phyloP scores from a whole-genome alignment of 2,113 vertebrate species.

The Patagioenas fasciata region DNA sequence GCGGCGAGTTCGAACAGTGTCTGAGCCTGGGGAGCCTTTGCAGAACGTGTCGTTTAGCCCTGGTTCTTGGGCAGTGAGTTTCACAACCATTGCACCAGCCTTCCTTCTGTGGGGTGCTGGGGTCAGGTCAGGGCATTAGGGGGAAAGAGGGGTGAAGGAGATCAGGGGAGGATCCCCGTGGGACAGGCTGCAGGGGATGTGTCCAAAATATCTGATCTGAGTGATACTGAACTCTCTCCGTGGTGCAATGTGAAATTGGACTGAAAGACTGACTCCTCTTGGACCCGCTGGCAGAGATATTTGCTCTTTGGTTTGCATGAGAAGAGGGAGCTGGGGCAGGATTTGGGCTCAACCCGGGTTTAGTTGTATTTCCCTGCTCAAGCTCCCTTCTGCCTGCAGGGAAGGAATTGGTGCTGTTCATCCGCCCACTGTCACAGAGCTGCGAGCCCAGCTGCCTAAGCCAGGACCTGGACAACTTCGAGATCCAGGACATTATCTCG shows the following conservation, averaged over 20 bases:
- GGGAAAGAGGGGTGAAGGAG: not conserved
- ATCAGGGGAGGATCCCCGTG: no score
- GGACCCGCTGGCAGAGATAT: not conserved
- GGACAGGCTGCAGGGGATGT: not conserved
- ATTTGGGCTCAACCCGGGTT: accelerated
- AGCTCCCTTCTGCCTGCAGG: conserved; percentile 68
- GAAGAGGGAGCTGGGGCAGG: accelerated
- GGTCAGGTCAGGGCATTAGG: accelerated
- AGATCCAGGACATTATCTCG: conserved; percentile 74
- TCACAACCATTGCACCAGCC: not conserved
- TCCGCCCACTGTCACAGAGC: conserved; percentile 72
- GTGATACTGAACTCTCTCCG: not conserved
- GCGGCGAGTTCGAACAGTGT: accelerated
- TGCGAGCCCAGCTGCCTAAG: conserved; percentile 68
- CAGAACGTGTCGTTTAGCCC: not conserved
- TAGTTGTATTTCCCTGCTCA: accelerated
- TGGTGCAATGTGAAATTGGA: not conserved
- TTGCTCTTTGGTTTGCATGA: accelerated
- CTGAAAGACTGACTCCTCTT: not conserved
- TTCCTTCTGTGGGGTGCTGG: not conserved
- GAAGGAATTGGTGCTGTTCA: conserved; percentile 85
- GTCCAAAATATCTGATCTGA: not conserved
- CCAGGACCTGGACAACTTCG: conserved; percentile 76
- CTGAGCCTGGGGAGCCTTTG: not conserved
- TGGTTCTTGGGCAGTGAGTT: not conserved